Base-by-base conservation (phyloP, 1,140 invertebrate species). In the Melitaea cinxia region DNA sequence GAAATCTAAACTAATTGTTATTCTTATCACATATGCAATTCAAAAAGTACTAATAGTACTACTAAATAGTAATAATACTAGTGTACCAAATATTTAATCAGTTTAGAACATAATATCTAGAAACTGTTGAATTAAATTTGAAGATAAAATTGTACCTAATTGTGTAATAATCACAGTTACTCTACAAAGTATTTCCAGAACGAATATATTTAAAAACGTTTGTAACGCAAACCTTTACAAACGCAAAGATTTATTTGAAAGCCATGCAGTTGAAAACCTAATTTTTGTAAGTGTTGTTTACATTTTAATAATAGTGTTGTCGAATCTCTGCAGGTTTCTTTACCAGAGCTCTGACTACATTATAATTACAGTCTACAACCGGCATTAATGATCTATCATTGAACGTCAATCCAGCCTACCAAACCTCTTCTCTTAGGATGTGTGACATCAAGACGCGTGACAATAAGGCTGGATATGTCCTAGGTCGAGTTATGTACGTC, bases 361-460 rank as follows among this genome's bases (percentile, higher is more conserved):
- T n/a, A n/a, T n/a, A n/a, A n/a, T n/a, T n/a, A n/a, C n/a, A n/a
- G n/a, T n/a, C n/a, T n/a, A n/a, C n/a, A n/a, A n/a, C n/a, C n/a
- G n/a, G n/a, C 35, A 4, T 37, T n/a, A n/a, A 37, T 4, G 35
- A 14, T 14, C 30, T 33, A 33, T 19, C 4, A 19, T 21, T 19
- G 39, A 17, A 19, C 39, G 19, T 45, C 17, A 45, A 15, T 30
- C n/a, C 14, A 15, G 4, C 15, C 19, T 19, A 45, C 19, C 39
- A 17, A 17, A 6, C 19, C 39, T n/a, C n/a, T n/a, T n/a, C n/a
- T n/a, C n/a, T n/a, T n/a, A n/a, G 10, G 15, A 45, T 19, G 4
- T 3, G 6, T 45, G 39, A 45, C 19, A 6, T 45, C 39, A 45
- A 45, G n/a, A 12, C 39, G 39, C 39, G 39, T 45, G 39, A 45